Base-by-base conservation (phyloP, 1,140 invertebrate species). In the Magallana gigas region DNA sequence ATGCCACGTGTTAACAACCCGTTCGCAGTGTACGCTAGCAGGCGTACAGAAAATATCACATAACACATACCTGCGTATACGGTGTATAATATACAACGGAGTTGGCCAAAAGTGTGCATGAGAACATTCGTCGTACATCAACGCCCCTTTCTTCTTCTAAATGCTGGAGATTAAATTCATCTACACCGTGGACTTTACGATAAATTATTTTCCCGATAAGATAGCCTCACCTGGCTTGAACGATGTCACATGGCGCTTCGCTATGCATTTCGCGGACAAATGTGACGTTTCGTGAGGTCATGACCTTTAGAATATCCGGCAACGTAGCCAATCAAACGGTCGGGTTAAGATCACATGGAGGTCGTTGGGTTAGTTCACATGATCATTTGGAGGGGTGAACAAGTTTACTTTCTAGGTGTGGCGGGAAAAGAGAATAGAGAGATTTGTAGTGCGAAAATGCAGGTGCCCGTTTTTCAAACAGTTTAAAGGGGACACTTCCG, bases 351-450 rank as follows among this genome's bases (percentile, higher is more conserved):
- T 71, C 68, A 71, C 68, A 71, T 71, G 68, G 68, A 71, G 68
- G 68, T 71, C 68, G 68, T 23, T 71, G 68, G 68, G 68, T 71
- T 71, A 71, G 68, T 71, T 71, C 68, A 71, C 68, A 71, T 23
- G 68, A 71, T 71, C 68, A 71, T 12, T 29, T 36, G 68, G 23
- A 71, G 68, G 68, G 68, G 68, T 71, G 68, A 71, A 18, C 68
- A 71, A 71, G 68, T 71, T 71, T 71, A 71, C 36, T 29, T 18
- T 71, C 18, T 29, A 71, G 68, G 68, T 71, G 68, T 71, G 68
- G 68, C 68, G 68, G 68, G 68, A 71, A 62, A 62, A 29, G 18
- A 29, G 18, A 7, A 29, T 29, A 71, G 5, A 29, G 68, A 48
- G 36, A 48, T 48, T 48, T 48, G 2, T 48, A 4, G 36, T 48